A percentile compares a stretch with the other conserved stretches of the same genome.
These are phyloP conservation scores for Prenolepis imparis DNA, from an alignment of 2,888 invertebrate genomes.

Conservation along the genomic window DNA sequence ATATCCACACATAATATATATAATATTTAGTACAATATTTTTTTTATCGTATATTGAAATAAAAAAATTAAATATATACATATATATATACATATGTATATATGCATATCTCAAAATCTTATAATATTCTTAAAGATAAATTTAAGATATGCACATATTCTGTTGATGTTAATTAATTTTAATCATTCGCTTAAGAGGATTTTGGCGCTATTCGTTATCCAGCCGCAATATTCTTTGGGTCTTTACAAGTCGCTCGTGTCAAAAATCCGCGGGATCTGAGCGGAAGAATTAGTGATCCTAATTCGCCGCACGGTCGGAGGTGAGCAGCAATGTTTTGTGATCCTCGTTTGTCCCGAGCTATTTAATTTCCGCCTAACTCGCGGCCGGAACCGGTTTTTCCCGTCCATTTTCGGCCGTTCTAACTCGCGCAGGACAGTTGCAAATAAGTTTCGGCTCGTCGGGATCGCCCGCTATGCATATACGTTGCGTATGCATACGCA, in stretches of 20 bases:
- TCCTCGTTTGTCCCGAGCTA: constrained; percentile 69
- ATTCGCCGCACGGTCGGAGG: constrained; percentile 59
- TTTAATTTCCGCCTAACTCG: constrained; percentile 77
- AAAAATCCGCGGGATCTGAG: constrained; percentile 45
- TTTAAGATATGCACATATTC: not conserved
- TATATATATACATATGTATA: not conserved
- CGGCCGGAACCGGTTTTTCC: constrained; percentile 74
- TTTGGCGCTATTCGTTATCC: constrained; percentile 19
- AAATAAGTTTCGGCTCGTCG: constrained; percentile 71
- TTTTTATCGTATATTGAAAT: not conserved
- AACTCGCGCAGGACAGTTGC: constrained; percentile 69
- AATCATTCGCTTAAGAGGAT: constrained; percentile 3
- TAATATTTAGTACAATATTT: not conserved
- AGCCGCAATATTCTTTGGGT: not conserved
- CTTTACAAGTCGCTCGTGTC: constrained; percentile 42
- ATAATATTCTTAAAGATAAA: constrained; percentile 2
- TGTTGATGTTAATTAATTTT: not conserved
- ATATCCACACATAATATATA: not conserved
- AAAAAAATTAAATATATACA: not conserved
- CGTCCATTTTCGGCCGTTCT: constrained; percentile 60
- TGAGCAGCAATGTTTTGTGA: constrained; percentile 52
- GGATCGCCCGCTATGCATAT: constrained; percentile 65
- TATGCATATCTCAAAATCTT: not conserved
- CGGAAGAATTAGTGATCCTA: constrained; percentile 48
- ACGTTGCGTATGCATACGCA: constrained; percentile 74